Base-by-base conservation (phyloP, 2,113 vertebrate species). In the Phoxinus phoxinus region DNA sequence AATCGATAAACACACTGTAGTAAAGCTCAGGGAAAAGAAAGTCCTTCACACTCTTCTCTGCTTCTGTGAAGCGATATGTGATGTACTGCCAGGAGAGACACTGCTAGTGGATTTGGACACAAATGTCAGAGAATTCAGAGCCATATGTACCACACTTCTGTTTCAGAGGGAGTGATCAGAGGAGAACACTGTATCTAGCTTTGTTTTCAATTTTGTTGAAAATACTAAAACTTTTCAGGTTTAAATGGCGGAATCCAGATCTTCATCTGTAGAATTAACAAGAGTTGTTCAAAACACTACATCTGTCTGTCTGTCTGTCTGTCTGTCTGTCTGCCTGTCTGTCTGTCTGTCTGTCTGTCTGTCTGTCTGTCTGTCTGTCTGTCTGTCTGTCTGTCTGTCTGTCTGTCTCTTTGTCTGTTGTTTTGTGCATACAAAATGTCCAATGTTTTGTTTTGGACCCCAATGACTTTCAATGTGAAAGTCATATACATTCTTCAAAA, bases 1-100 rank as follows among this genome's bases (percentile, higher is more conserved):
- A 30, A 86, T 63, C 21, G 85, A 86, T 81, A 81, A 82, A 86
- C 85, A 86, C 69, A 82, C n/a, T 59, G 58, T 69, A 41, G 87
- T 72, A 71, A 85, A 51, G 77, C 83, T 48, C 65, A 69, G 77
- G 78, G 83, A 87, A 9, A 85, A 87, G 71, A 77, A 73, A 83
- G 63, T 72, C 48, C 69, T 75, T 85, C 67, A 83, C 67, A 41
- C 71, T 72, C 44, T 75, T 83, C 48, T 82, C 46, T 48, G 69
- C 51, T 67, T 82, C 46, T 85, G 71, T 71, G 77, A 58, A 84
- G 65, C 59, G 10, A 46, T 85, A 53, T 81, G 21, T 41, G 73
- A 81, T 81, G 37, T 59, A 51, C 58, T 85, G 85, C 79, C 79
- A 72, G 63, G 9, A 77, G 30, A 76, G 79, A 27, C 78, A 82